These are phyloP conservation scores for Mesorhabditis spiculigera DNA, from an alignment of 2,888 invertebrate genomes.

Conservation along the genomic window DNA sequence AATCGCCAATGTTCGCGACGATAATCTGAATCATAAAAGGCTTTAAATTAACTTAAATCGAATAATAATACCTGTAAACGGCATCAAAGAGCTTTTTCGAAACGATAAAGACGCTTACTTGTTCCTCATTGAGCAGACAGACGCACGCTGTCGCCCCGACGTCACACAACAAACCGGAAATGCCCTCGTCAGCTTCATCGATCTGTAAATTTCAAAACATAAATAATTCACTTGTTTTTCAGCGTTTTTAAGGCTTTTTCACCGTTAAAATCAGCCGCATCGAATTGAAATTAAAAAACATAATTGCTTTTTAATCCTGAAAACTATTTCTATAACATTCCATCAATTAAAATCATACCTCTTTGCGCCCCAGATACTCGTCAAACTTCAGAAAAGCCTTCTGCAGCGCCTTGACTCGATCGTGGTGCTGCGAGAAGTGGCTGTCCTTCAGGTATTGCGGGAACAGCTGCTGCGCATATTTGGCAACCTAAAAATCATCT, in stretches of 20 bases:
- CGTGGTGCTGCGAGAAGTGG: background rate
- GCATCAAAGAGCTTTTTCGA: background rate
- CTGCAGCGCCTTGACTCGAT: background rate
- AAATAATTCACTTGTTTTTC: background rate
- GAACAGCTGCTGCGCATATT: background rate
- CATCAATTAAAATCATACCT: background rate
- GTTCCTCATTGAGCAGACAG: background rate
- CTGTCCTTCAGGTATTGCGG: background rate
- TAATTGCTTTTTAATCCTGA: background rate
- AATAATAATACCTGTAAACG: no score
- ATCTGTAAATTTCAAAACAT: background rate
- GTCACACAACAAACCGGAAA: background rate
- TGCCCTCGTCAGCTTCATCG: background rate
- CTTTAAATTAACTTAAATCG: no score
- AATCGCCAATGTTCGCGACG: constrained; percentile 6
- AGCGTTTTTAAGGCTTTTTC: background rate
- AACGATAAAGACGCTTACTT: background rate
- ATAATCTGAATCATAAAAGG: background rate
- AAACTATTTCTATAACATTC: background rate
- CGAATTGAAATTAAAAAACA: no score
- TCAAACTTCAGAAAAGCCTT: background rate
- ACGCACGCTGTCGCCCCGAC: background rate
- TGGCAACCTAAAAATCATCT: background rate
- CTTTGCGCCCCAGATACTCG: background rate
- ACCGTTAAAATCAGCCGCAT: no score